Evolutionary conservation across 2,113 vertebrate genomes (phyloP).

Genomic region (Gallinago undulata): DNA sequence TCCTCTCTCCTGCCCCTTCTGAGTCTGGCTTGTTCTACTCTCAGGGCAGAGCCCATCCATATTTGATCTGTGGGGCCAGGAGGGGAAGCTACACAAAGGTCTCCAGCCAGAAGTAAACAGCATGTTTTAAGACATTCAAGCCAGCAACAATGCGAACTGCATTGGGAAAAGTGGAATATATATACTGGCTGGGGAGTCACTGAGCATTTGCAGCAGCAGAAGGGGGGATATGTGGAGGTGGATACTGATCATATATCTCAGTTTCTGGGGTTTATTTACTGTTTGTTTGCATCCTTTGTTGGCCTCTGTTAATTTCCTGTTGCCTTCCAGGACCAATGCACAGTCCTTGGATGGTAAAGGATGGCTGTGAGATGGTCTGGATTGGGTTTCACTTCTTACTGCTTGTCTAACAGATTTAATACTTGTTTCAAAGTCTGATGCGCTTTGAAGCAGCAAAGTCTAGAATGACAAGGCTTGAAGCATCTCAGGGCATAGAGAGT

Average conservation of each 20-base stretch:
- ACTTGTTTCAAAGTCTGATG: neutral
- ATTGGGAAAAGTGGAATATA: neutral
- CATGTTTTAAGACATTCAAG: neutral
- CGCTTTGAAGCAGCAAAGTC: neutral
- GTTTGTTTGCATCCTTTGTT: neutral
- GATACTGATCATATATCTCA: rapidly evolving
- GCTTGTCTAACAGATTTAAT: neutral
- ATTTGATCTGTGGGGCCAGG: neutral
- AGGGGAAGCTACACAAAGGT: neutral
- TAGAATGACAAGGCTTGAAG: neutral
- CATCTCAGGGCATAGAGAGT: rapidly evolving
- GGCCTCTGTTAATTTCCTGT: neutral
- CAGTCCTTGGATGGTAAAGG: neutral
- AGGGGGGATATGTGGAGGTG: neutral
- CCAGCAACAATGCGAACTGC: neutral
- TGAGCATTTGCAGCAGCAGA: neutral
- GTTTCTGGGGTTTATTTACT: neutral
- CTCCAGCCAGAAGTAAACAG: neutral
- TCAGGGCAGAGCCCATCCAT: neutral
- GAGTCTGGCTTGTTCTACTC: neutral
- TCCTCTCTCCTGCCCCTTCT: neutral
- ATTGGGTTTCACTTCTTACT: neutral
- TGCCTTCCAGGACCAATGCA: neutral
- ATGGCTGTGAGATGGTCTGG: neutral
- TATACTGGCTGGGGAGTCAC: neutral